Evolutionary conservation across 2,888 invertebrate species (phyloP).

Genomic region (Hecatera dysodea): DNA sequence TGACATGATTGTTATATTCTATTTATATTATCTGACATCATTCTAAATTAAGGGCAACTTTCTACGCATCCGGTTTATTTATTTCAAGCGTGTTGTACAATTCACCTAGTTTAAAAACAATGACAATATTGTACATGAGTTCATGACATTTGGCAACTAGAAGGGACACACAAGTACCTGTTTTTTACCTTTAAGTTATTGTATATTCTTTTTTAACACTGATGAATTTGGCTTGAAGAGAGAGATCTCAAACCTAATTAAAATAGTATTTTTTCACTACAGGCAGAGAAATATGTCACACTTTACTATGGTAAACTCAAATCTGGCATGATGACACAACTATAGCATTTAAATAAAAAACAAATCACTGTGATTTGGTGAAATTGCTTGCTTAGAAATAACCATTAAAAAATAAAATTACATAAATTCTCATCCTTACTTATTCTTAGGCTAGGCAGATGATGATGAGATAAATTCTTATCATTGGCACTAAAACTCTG

Average conservation of each 20-base stretch:
- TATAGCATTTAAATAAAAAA: background rate
- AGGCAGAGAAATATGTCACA: background rate
- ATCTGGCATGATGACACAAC: background rate
- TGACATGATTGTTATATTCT: conserved; percentile 8
- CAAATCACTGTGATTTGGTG: background rate
- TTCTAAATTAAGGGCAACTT: conserved; percentile 15
- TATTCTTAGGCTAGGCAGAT: no score
- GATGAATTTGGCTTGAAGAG: background rate
- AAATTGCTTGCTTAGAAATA: background rate
- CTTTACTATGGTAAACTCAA: background rate
- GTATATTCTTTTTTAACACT: background rate
- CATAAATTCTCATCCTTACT: conserved; percentile 35
- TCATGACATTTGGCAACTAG: conserved; percentile 1
- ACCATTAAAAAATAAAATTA: background rate
- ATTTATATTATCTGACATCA: conserved; percentile 43
- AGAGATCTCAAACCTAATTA: background rate
- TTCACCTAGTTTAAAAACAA: conserved; percentile 12
- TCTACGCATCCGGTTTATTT: background rate
- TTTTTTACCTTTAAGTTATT: background rate
- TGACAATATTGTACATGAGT: conserved; percentile 1
- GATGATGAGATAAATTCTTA: no score
- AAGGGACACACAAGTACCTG: background rate
- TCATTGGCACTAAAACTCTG: conserved; percentile 8
- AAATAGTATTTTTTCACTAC: background rate
- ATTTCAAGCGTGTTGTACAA: background rate